These are phyloP conservation scores for Ascaphus truei DNA, from an alignment of 2,113 vertebrate genomes.

Conservation along the genomic window DNA sequence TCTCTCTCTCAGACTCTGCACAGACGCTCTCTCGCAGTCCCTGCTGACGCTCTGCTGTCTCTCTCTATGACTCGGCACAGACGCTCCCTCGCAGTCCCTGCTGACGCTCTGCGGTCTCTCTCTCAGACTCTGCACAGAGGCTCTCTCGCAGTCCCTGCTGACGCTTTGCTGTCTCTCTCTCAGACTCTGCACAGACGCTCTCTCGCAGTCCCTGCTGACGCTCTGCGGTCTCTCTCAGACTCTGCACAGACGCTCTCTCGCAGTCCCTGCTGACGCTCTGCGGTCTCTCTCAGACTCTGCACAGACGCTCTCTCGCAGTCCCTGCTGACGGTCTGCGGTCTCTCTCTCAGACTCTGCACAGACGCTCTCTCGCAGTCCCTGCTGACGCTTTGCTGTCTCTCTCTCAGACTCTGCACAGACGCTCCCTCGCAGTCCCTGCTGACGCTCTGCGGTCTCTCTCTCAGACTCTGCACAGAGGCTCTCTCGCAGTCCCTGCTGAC, in stretches of 20 bases:
- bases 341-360: background rate
- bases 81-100: background rate
- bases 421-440: background rate
- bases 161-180: background rate
- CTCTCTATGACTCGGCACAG: background rate
- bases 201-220: no score
- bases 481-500: background rate
- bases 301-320: background rate
- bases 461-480: no score
- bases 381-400: no score
- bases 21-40: background rate
- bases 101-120: no score
- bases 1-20: background rate
- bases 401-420: background rate
- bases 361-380: background rate
- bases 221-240: background rate
- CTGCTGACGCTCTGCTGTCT: background rate
- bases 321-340: fast-evolving
- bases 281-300: no score
- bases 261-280: no score
- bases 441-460: background rate
- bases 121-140: background rate
- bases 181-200: background rate
- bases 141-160: background rate
- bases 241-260: background rate